Conservation (phyloP, 2,113 vertebrate species). For the Formicarius rufipectus region DNA sequence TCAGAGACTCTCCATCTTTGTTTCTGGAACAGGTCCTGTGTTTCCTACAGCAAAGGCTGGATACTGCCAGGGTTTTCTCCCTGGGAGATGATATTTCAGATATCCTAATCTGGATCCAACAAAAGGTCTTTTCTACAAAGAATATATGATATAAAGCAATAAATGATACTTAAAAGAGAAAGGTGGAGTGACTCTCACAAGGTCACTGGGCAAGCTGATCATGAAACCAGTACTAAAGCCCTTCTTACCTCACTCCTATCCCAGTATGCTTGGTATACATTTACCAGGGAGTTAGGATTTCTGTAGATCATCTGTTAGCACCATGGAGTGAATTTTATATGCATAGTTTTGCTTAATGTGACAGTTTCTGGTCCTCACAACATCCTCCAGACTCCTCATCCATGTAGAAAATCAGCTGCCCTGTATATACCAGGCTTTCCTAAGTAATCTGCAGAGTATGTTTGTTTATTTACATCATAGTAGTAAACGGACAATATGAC, state of each 20-base stretch:
- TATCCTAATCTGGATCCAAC: not conserved
- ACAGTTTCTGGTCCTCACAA: not conserved
- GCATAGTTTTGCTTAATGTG: not conserved
- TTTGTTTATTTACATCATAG: not conserved
- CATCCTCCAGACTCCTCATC: not conserved
- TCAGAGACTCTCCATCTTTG: not conserved
- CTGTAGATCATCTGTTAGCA: not conserved
- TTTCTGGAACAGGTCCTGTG: not conserved
- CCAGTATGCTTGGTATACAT: not conserved
- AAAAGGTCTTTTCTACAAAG: not conserved
- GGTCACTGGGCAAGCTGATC: not conserved
- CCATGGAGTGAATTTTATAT: not conserved
- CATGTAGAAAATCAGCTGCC: not conserved
- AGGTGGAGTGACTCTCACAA: not conserved
- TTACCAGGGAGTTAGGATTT: not conserved
- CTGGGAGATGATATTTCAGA: not conserved
- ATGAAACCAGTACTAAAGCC: not conserved
- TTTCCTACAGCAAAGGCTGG: not conserved
- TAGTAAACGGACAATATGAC: not conserved
- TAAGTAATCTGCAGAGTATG: not conserved
- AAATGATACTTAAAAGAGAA: not conserved
- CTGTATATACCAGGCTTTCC: not conserved
- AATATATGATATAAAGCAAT: not conserved
- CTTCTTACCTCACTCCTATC: not conserved
- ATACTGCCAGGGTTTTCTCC: accelerated